A percentile compares a stretch with the other conserved stretches of the same genome.
Conservation (phyloP, 2,797 vertebrate genomes). For the Rhinatrema bivittatum region DNA sequence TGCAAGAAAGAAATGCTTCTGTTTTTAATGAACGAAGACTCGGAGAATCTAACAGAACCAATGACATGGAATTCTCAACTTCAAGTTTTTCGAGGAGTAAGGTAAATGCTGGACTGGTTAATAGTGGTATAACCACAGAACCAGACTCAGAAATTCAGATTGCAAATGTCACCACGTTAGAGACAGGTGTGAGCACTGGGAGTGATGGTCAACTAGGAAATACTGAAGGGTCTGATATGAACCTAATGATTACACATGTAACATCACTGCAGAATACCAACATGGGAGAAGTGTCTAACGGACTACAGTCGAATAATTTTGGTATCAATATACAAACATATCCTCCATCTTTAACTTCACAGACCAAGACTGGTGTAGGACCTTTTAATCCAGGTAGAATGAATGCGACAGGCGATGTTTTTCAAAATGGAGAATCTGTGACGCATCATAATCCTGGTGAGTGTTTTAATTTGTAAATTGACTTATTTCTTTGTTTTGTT, state of each 20-base stretch:
- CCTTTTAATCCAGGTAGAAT: slow-evolving; percentile 95
- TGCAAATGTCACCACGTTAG: slow-evolving; percentile 92
- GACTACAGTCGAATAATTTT: slow-evolving; percentile 83
- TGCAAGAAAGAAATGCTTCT: slow-evolving; percentile 60
- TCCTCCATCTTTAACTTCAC: slow-evolving; percentile 66
- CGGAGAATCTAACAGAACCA: slow-evolving; percentile 59
- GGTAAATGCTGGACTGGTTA: slow-evolving; percentile 62
- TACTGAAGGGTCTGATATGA: slow-evolving; percentile 71
- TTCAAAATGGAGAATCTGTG: slow-evolving; percentile 89
- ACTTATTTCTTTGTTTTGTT: no score
- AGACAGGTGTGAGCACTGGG: slow-evolving; percentile 59
- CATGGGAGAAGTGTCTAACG: slow-evolving; percentile 73
- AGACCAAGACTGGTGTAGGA: slow-evolving; percentile 67
- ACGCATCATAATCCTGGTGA: slow-evolving; percentile 87
- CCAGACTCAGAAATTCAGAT: slow-evolving; percentile 94
- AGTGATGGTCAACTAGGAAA: slow-evolving; percentile 52
- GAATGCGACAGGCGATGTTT: slow-evolving; percentile 72
- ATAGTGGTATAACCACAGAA: slow-evolving; percentile 83
- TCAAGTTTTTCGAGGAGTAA: slow-evolving; percentile 70
- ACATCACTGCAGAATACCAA: slow-evolving; percentile 81
- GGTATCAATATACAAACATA: slow-evolving; percentile 72
- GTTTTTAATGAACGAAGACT: slow-evolving; percentile 56
- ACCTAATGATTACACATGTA: slow-evolving; percentile 94
- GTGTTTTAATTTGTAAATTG: not conserved
- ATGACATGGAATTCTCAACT: slow-evolving; percentile 59